phyloP scores from a whole-genome alignment of 37 sponge, comb jelly and placozoan genomes.

The Halisarca cf. caerulea region DNA sequence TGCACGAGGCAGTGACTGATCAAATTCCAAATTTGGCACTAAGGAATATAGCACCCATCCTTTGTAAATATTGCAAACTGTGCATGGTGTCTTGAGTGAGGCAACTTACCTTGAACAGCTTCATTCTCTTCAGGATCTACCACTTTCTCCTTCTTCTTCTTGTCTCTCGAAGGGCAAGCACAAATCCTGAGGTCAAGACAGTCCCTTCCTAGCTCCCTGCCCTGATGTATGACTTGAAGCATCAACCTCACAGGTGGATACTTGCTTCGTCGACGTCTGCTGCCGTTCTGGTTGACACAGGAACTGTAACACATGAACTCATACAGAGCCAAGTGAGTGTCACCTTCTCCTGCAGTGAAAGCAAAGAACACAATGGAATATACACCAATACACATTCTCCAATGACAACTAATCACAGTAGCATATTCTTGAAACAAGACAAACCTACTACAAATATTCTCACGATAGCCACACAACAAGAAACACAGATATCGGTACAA shows the following conservation, averaged over 20 bases:
- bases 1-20: background rate
- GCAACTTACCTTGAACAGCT: too few relatives aligned
- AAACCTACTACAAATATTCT: too few relatives aligned
- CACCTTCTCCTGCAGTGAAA: background rate
- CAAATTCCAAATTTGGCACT: background rate
- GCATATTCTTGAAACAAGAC: too few relatives aligned
- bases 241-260: background rate
- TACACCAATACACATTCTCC: too few relatives aligned
- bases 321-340: background rate
- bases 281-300: background rate
- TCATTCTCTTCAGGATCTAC: too few relatives aligned
- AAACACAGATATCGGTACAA: background rate
- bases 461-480: background rate
- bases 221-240: background rate
- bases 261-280: background rate
- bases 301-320: conserved; percentile 13
- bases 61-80: too few relatives aligned
- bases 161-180: conserved; percentile 33
- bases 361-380: too few relatives aligned
- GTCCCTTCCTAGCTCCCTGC: background rate
- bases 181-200: background rate
- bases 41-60: too few relatives aligned
- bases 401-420: too few relatives aligned
- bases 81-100: background rate
- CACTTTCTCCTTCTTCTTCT: background rate